Evolutionary conservation across 1,140 invertebrate species (phyloP), one percentile per base, ranked within the genome.

Genomic region (Solenopsis invicta): DNA sequence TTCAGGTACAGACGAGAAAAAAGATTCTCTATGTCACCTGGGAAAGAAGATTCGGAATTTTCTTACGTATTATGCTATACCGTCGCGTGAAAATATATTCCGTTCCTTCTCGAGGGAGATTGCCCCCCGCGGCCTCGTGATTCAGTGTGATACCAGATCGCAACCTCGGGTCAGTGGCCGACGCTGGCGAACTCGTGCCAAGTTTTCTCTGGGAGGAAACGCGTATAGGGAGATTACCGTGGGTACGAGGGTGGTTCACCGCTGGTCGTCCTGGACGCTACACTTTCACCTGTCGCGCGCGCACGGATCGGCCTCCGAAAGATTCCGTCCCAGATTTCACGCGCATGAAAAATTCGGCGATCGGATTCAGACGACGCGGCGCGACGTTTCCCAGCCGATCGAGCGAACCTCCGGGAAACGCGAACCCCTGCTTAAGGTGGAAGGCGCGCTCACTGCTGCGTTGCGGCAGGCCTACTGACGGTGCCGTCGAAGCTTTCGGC

Each of bases 401-500:
- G 29, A 64, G 8, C 9, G 10, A 13, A 56, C 62, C 10, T n/a
- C 9, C 24, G 13, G 34, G n/a, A 29, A 24, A 37, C 54, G 78
- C 88, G 77, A 61, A 71, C 80, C 90, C 64, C 29, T 24, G 13
- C 71, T 29, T 45, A 59, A 62, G 61, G 48, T 81, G n/a, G 86
- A 91, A 91, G 88, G 89, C 91, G 92, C 90, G 91, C 90, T 92
- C 86, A 91, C 93, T 93, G 93, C 93, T 93, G 93, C 93, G 94
- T 91, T 92, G 94, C 93, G 92, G 91, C 93, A 94, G 91, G 91
- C 92, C 93, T 91, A 94, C 94, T 94, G 93, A 93, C 88, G 87
- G 89, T 87, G 82, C 78, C 77, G 76, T 67, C 84, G 64, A 77
- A 90, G 90, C 62, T 87, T 90, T 94, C 89, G 89, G 87, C 71